Evolutionary conservation across 2,797 vertebrate species (phyloP).

Genomic region (Enteromius viviparus): DNA sequence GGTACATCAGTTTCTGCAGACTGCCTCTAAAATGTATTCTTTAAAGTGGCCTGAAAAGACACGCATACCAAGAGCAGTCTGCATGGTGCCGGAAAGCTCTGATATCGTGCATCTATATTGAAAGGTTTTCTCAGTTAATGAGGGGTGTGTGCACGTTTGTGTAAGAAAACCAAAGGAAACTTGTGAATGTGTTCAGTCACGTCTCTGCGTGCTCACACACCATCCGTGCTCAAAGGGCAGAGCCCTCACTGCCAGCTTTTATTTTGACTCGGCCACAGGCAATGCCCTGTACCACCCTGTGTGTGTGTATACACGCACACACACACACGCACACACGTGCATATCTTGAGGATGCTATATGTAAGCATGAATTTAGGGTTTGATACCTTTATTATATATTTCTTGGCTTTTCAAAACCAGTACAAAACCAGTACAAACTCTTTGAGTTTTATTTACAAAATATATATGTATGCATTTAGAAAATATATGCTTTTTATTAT

Average conservation of each 20-base stretch:
- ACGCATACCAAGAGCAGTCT: not conserved
- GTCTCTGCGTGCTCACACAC: conserved; percentile 54
- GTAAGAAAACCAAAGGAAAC: conserved; percentile 45
- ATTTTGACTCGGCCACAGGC: conserved; percentile 49
- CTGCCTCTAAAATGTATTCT: not conserved
- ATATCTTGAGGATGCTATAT: conserved; percentile 48
- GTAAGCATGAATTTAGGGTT: conserved; percentile 41
- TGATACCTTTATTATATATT: not conserved
- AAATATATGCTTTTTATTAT: not conserved
- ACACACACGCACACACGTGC: not conserved
- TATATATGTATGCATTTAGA: not conserved
- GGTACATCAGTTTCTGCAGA: no score
- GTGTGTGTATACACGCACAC: not conserved
- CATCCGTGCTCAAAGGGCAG: conserved; percentile 35
- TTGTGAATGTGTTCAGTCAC: conserved; percentile 65
- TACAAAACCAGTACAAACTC: not conserved
- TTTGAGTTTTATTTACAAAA: not conserved
- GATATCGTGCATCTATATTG: conserved; percentile 28
- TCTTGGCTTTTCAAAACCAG: not conserved
- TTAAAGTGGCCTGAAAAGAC: not conserved
- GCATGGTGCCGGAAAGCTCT: conserved; percentile 21
- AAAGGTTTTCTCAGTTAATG: conserved; percentile 37
- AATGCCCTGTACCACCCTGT: conserved; percentile 37
- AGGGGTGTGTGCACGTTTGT: conserved; percentile 44
- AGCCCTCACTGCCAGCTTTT: conserved; percentile 38